Evolutionary conservation across 2,888 invertebrate species (phyloP), one percentile per base, ranked within the genome.

Genomic region (Lathronympha strigana): DNA sequence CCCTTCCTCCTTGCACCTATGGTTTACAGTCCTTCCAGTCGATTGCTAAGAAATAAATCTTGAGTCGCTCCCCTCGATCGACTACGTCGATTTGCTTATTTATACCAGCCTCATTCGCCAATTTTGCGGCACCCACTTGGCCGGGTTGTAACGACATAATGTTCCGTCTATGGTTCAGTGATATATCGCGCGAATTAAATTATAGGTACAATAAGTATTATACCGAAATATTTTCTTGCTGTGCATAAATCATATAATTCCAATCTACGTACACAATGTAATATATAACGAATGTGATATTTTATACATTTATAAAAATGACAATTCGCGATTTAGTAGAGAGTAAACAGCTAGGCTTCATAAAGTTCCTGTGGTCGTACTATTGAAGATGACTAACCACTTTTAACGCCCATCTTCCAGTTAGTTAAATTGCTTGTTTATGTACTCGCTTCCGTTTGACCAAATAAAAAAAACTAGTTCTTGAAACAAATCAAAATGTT

Each of bases 321-420:
- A 1, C 5, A 28, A 8, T 28, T 8, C 28, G 28, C 8, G 28
- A 28, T 3, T 8, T 28, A 28, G 3, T 8, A 8, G 5, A 28
- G 28, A n/a, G n/a, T n/a, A n/a, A n/a, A n/a, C n/a, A n/a, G n/a
- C n/a, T n/a, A n/a, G n/a, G 31, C 31, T 9, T n/a, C 13, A 36
- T 38, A n/a, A 15, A 0, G 38, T 38, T 49, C 15, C 2, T 8
- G 25, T 15, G 15, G 25, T 15, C 25, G 15, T 17, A 15, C 9
- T 8, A 19, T n/a, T 17, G 19, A 47, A 25, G 25, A 54, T 53
- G 53, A 47, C 13, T 62, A 25, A 36, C 45, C 47, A 47, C 54
- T 63, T n/a, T n/a, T 63, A 55, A 19, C 54, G 17, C 51, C 11
- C 53, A 19, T 47, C 25, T 45, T 45, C 13, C 36, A 54, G 23